phyloP scores from a whole-genome alignment of 1,140 invertebrate genomes.

The Philaenus spumarius region DNA sequence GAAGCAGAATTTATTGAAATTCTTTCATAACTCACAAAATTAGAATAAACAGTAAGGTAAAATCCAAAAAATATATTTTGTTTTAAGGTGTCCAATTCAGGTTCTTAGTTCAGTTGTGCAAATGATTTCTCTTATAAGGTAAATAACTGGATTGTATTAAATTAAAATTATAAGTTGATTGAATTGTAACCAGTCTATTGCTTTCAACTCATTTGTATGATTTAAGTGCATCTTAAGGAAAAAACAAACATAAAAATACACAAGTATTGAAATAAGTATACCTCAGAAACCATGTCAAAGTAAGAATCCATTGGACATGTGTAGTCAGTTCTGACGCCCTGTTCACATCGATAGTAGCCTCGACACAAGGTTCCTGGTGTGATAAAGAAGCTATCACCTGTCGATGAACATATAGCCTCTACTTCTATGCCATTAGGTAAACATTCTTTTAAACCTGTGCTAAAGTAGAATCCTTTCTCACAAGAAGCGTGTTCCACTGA shows the following conservation, averaged over 20 bases:
- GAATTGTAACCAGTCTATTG: neutral
- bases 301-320: slow-evolving; percentile 27
- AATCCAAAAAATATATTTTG: no score
- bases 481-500: neutral
- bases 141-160: no score
- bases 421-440: neutral
- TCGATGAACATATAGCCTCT: neutral
- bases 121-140: no score
- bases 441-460: neutral
- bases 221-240: no score
- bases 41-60: no score
- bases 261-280: slow-evolving; percentile 7
- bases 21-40: no score
- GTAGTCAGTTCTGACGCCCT: slow-evolving; percentile 20
- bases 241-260: no score
- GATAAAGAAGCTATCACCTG: slow-evolving; percentile 4
- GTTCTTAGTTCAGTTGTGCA: no score
- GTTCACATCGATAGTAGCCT: slow-evolving; percentile 30
- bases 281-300: slow-evolving; percentile 32
- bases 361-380: slow-evolving; percentile 27
- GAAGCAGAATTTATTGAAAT: no score
- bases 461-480: neutral
- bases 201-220: slow-evolving; percentile 20
- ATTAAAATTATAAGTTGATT: neutral
- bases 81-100: no score